These are phyloP conservation scores for Papilio polyxenes DNA, from an alignment of 1,140 invertebrate species.

Conservation along the genomic window DNA sequence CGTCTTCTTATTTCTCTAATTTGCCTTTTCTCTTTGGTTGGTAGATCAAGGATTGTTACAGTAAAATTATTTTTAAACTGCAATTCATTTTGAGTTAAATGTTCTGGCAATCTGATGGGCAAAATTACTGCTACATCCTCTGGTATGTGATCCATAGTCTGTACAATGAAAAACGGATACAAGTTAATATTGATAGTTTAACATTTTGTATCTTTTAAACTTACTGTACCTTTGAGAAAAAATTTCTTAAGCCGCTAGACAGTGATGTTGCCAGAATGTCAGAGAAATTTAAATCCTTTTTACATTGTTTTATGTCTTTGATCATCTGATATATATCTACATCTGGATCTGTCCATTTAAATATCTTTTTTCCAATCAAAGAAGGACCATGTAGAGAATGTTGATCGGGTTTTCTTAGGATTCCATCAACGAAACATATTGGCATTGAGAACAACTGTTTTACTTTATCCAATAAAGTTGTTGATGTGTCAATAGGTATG, in stretches of 20 bases:
- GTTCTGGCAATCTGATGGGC: slow-evolving; percentile 56
- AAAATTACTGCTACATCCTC: slow-evolving; percentile 61
- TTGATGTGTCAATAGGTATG: slow-evolving; percentile 39
- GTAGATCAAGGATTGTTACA: slow-evolving; percentile 60
- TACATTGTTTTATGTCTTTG: slow-evolving; percentile 68
- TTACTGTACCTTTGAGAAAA: slow-evolving; percentile 64
- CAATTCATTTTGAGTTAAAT: slow-evolving; percentile 21
- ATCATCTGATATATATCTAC: slow-evolving; percentile 64
- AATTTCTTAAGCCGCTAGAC: slow-evolving; percentile 67
- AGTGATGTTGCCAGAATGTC: slow-evolving; percentile 71
- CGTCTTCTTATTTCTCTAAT: slow-evolving; percentile 47
- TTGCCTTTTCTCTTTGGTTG: slow-evolving; percentile 46
- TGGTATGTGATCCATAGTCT: slow-evolving; percentile 55
- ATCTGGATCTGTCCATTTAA: slow-evolving; percentile 67
- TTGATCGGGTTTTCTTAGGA: slow-evolving; percentile 66
- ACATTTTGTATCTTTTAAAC: not conserved
- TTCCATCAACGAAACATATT: slow-evolving; percentile 61
- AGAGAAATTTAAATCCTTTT: slow-evolving; percentile 61
- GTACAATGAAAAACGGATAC: slow-evolving; percentile 41
- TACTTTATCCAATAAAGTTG: slow-evolving; percentile 52
- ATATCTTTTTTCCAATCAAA: slow-evolving; percentile 65
- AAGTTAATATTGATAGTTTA: not conserved
- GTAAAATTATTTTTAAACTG: slow-evolving; percentile 63
- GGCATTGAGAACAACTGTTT: slow-evolving; percentile 58
- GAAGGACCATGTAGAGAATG: slow-evolving; percentile 67